Base-by-base conservation (phyloP, 2,888 invertebrate genomes). In the Chrysolina americana region DNA sequence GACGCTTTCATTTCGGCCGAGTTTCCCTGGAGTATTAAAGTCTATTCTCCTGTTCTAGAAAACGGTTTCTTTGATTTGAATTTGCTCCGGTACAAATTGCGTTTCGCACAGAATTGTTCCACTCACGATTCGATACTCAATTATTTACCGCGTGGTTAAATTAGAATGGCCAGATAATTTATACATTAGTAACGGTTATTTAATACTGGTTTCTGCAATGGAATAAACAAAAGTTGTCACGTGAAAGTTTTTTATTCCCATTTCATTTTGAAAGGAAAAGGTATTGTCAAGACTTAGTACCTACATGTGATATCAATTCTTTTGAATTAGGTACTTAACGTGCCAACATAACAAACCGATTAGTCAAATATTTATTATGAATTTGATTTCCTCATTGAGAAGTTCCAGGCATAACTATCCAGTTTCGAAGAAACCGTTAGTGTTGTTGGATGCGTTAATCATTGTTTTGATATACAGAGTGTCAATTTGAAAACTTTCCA, bases 21-120 rank as follows among this genome's bases (percentile, higher is more conserved):
- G 21, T 4, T 21, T 53, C 21, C 21, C 53, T 53, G 10, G 53
- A 53, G 53, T 53, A 53, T 21, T 15, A 5, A 10, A 53, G 53
- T 21, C 21, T 19, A 21, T 53, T 53, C 53, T 21, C 53, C 53
- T 11, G 21, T 19, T 53, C 13, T 53, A 53, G 53, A 53, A 53
- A 53, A 53, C 21, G 15, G 36, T 36, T 59, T 59, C 36, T 59
- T 59, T 59, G 23, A 59, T 59, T 59, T 23, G 59, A 59, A 59
- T 53, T n/a, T 28, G 59, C 28, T 23, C n/a, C 36, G 36, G 15
- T 59, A 15, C 59, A 28, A 28, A 59, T 36, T 59, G 59, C 59
- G n/a, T 59, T 59, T 28, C 59, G 59, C n/a, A 28, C 23, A 23
- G 28, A 28, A 59, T 50, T 59, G 59, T 59, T 59, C 36, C 36